Base-by-base conservation (phyloP, 2,797 vertebrate genomes). In the Hippopotamyrus pictus region DNA sequence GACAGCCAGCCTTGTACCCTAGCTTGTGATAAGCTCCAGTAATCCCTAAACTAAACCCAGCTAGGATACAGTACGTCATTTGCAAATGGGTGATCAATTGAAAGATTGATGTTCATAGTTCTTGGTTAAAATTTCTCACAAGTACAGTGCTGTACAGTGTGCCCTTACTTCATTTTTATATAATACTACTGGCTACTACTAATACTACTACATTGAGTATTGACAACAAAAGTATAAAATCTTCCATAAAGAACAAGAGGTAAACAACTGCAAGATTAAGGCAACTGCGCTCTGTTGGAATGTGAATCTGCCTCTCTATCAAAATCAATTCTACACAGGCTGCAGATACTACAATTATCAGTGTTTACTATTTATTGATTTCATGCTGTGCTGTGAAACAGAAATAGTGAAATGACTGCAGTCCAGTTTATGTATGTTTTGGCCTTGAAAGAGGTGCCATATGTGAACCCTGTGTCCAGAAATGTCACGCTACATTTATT, bases 251-350 rank as follows among this genome's bases (percentile, higher is more conserved):
- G 90, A 89, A 87, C 51, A 51, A 82, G 73, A 86, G 79, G 88
- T 87, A 88, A 89, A 90, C 65, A 69, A 91, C 44, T 57, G 86
- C 48, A 89, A 84, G 53, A 48, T 62, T 37, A 76, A 41, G 65
- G 48, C 37, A 87, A 89, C 33, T 37, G n/a, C 14, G 79, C 76
- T 53, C 29, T 69, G 79, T 37, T 91, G 90, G 92, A 92, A 89
- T 90, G 69, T 76, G 48, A 90, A 91, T 91, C 91, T 89, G 92
- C 86, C 90, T 84, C 48, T 79, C 87, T 89, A 89, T 92, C 91
- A 90, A 90, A 90, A 90, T 92, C 92, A 93, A 92, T 92, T 92
- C 82, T 84, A 69, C 89, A 92, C 90, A 90, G 88, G 90, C 88
- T 90, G 89, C 90, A 90, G 91, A 91, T 87, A 90, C 83, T 91